phyloP scores from a whole-genome alignment of 2,888 invertebrate genomes.

The Sycophila texana region DNA sequence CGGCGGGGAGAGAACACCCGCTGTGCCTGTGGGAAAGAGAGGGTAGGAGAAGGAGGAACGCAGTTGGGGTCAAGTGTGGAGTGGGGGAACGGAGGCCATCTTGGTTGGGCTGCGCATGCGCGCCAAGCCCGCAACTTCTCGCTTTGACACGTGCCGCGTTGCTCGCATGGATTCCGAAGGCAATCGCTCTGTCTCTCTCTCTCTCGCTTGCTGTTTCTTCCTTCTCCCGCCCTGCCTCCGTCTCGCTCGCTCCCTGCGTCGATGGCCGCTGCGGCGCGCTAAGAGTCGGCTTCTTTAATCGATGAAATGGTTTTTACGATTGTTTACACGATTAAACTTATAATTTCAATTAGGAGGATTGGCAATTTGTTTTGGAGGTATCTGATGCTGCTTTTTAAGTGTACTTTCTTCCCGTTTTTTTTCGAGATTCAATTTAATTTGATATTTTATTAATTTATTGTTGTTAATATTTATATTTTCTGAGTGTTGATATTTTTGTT shows the following conservation, averaged over 20 bases:
- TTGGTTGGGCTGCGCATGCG: conserved; percentile 64
- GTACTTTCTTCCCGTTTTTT: background rate
- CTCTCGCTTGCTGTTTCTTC: background rate
- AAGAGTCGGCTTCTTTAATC: conserved; percentile 44
- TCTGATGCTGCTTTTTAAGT: conserved; percentile 6
- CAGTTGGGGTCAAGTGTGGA: conserved; percentile 37
- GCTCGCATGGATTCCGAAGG: conserved; percentile 32
- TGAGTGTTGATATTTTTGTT: background rate
- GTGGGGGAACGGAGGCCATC: conserved; percentile 63
- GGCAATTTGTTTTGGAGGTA: conserved; percentile 25
- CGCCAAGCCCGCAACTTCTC: background rate
- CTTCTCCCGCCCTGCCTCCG: background rate
- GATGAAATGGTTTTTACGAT: conserved; percentile 47
- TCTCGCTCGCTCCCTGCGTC: conserved; percentile 4
- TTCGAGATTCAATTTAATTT: background rate
- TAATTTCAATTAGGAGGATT: conserved; percentile 52
- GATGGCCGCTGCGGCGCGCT: conserved; percentile 46
- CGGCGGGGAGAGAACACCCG: conserved; percentile 17
- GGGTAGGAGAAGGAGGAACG: conserved; percentile 29
- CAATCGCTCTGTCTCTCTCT: conserved; percentile 6
- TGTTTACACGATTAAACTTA: conserved; percentile 53
- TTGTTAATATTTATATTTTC: background rate
- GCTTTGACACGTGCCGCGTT: conserved; percentile 55
- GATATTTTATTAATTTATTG: background rate
- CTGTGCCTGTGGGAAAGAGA: conserved; percentile 12